Evolutionary conservation across 2,888 invertebrate genomes (phyloP).

Genomic region (Scaptomyza tumidula): DNA sequence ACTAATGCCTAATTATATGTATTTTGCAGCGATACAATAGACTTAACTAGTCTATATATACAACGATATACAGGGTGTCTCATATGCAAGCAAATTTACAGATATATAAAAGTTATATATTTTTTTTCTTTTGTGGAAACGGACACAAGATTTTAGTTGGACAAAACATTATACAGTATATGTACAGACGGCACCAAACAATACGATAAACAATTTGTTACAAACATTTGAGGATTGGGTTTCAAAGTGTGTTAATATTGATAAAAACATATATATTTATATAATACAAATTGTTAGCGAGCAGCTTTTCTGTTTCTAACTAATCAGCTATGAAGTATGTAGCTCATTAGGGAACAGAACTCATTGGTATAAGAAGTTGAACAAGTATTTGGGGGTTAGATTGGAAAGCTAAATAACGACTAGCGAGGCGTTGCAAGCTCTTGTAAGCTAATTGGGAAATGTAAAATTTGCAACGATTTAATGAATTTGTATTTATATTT

Average conservation of each 20-base stretch:
- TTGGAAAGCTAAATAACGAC: constrained; percentile 30
- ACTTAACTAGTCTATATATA: constrained; percentile 60
- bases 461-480: constrained; percentile 24
- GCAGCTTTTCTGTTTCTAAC: constrained; percentile 29
- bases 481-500: constrained; percentile 26
- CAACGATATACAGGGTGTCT: constrained; percentile 48
- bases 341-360: constrained; percentile 24
- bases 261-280: constrained; percentile 33
- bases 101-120: constrained; percentile 25
- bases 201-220: constrained; percentile 24
- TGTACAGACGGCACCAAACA: constrained; percentile 64
- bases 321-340: constrained; percentile 21
- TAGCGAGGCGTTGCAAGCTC: constrained; percentile 38
- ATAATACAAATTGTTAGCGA: constrained; percentile 63
- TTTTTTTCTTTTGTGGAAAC: constrained; percentile 14
- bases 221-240: constrained; percentile 11
- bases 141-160: constrained; percentile 41
- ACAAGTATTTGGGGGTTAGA: constrained; percentile 8
- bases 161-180: constrained; percentile 73
- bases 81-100: constrained; percentile 45
- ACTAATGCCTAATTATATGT: constrained; percentile 67
- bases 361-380: constrained; percentile 25
- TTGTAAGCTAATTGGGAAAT: constrained; percentile 27
- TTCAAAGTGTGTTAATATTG: constrained; percentile 25
- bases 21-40: constrained; percentile 58